A percentile compares a stretch with the other conserved stretches of the same genome.
Conservation (phyloP, 2,888 invertebrate genomes). For the Platerodrilus igneus region DNA sequence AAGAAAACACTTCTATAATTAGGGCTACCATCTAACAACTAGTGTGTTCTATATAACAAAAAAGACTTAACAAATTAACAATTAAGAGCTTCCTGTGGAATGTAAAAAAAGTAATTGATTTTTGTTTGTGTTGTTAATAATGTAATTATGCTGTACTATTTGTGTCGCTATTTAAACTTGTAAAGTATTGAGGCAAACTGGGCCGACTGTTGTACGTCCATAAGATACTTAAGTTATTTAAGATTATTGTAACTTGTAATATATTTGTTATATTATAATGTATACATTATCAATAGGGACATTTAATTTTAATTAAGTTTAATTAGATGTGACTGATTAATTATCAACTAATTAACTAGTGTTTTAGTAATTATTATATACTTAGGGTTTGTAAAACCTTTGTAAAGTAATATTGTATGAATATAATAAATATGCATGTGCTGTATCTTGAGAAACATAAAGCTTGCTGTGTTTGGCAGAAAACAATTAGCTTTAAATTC, state of each 20-base stretch:
- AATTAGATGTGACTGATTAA: conserved; percentile 27
- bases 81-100: no score
- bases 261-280: conserved; percentile 9
- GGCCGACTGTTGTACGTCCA: conserved; percentile 38
- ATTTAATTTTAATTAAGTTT: conserved; percentile 35
- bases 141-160: no score
- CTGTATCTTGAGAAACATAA: conserved; percentile 46
- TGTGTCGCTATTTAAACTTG: no score
- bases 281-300: conserved; percentile 25
- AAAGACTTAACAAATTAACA: conserved; percentile 43
- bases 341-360: no score
- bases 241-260: conserved; percentile 18
- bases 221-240: conserved; percentile 24
- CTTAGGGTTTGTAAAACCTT: conserved; percentile 27
- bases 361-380: no score
- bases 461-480: conserved; percentile 26
- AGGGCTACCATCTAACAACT: conserved; percentile 29
- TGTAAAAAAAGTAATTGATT: no score
- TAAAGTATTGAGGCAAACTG: conserved; percentile 17
- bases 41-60: conserved; percentile 42
- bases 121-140: no score
- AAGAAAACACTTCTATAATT: conserved; percentile 53
- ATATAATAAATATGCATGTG: conserved; percentile 51
- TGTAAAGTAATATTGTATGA: conserved; percentile 45
- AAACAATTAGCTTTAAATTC: conserved; percentile 10